phyloP scores from a whole-genome alignment of 2,113 vertebrate genomes.

The Stictonetta naevosa region DNA sequence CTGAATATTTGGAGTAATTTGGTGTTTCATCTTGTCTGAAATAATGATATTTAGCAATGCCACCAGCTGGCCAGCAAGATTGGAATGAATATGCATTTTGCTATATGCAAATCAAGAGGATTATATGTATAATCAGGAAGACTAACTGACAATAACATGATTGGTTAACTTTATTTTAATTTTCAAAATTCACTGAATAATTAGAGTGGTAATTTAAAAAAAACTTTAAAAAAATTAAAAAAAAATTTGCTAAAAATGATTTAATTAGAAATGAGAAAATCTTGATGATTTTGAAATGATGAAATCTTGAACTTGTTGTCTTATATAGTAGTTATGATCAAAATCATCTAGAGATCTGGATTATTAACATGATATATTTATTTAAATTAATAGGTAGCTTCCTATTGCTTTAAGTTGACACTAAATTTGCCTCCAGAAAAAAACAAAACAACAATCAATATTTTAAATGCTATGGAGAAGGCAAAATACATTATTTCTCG shows the following conservation, averaged over 20 bases:
- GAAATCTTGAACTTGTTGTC: not conserved
- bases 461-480: not conserved
- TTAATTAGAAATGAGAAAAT: not conserved
- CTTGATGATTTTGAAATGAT: too few species aligned
- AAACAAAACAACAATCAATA: not conserved
- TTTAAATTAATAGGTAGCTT: not conserved
- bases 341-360: not conserved
- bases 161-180: not conserved
- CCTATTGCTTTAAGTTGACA: not conserved
- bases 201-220: not conserved
- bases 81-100: conserved; percentile 44
- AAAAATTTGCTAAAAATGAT: not conserved
- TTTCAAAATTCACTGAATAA: not conserved
- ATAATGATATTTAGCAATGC: conserved; percentile 40
- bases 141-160: not conserved
- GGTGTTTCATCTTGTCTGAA: conserved; percentile 41
- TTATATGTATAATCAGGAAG: not conserved
- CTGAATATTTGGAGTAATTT: conserved; percentile 53
- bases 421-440: not conserved
- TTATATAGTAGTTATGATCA: not conserved
- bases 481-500: not conserved
- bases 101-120: not conserved
- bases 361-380: not conserved
- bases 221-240: not conserved
- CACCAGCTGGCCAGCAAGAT: conserved; percentile 34